Evolutionary conservation across 2,113 vertebrate genomes (phyloP).

Genomic region (Serilophus lunatus): DNA sequence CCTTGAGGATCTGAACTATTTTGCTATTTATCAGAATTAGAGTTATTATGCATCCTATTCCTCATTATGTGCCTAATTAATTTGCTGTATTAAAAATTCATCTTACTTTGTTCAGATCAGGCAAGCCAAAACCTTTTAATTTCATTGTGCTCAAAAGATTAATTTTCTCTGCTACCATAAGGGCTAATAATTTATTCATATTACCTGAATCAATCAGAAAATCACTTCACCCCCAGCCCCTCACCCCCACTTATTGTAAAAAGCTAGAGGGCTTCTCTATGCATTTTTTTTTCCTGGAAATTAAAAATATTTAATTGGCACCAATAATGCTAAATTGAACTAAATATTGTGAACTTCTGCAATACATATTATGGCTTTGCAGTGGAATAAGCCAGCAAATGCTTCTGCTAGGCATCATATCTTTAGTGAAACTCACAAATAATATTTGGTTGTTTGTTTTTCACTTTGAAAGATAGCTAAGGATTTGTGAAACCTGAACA

Average conservation of each 20-base stretch:
- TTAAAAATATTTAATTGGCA: conserved; percentile 5
- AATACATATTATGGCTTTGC: not conserved
- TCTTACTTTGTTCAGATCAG: conserved; percentile 70
- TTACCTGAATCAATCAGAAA: conserved; percentile 54
- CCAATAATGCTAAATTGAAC: not conserved
- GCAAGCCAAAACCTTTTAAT: conserved; percentile 69
- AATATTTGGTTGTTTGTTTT: rapidly evolving
- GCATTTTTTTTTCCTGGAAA: not conserved
- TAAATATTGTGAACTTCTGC: not conserved
- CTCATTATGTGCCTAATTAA: conserved; percentile 79
- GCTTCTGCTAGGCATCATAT: not conserved
- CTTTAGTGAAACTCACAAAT: not conserved
- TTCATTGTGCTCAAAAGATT: conserved; percentile 66
- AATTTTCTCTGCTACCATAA: conserved; percentile 57
- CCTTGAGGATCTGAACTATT: conserved; percentile 66
- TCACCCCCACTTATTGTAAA: not conserved
- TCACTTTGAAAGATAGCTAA: not conserved
- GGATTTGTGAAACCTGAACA: not conserved
- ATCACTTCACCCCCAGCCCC: not conserved
- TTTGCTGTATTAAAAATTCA: conserved; percentile 78
- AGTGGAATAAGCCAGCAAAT: not conserved
- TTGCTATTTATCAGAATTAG: conserved; percentile 78
- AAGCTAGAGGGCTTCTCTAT: not conserved
- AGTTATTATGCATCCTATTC: conserved; percentile 59
- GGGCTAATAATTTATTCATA: conserved; percentile 57